A percentile compares a stretch with the other conserved stretches of the same genome.
phyloP scores from a whole-genome alignment of 2,888 invertebrate genomes.

The Copidosoma aretas region DNA sequence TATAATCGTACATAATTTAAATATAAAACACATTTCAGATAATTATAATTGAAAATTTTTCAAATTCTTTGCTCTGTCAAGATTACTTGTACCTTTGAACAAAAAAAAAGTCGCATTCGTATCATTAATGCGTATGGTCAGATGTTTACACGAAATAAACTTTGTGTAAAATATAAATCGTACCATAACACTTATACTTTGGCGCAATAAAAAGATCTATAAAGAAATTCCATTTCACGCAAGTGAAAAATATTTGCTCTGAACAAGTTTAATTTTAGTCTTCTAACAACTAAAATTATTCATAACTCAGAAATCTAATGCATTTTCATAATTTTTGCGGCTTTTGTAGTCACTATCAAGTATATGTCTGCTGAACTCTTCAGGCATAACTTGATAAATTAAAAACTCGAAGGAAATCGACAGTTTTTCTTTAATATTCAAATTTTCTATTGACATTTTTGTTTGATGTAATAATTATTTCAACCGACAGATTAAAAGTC shows the following conservation, averaged over 20 bases:
- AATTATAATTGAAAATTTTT: conserved; percentile 36
- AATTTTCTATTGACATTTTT: too few relatives aligned
- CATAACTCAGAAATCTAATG: conserved; percentile 21
- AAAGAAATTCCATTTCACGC: conserved; percentile 15
- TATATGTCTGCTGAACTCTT: conserved; percentile 20
- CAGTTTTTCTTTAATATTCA: too few relatives aligned
- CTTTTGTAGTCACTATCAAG: conserved; percentile 27
- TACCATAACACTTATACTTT: not conserved
- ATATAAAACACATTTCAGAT: conserved; percentile 35
- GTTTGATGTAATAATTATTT: too few relatives aligned
- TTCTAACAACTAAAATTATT: conserved; percentile 24
- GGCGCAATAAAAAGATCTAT: not conserved
- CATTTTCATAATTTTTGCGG: conserved; percentile 28
- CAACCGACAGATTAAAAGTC: not conserved
- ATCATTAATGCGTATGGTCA: conserved; percentile 47
- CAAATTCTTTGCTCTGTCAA: conserved; percentile 33
- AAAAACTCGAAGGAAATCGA: not conserved
- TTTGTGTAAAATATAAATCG: not conserved
- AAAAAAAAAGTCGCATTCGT: conserved; percentile 39
- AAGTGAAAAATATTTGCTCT: conserved; percentile 2
- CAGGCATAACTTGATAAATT: conserved; percentile 4
- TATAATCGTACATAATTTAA: conserved; percentile 40
- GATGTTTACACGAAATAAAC: conserved; percentile 12
- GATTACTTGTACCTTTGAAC: conserved; percentile 25
- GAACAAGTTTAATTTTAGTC: conserved; percentile 16